These are phyloP conservation scores for Pseudorectes ferrugineus DNA, from an alignment of 2,113 vertebrate species.

Conservation along the genomic window DNA sequence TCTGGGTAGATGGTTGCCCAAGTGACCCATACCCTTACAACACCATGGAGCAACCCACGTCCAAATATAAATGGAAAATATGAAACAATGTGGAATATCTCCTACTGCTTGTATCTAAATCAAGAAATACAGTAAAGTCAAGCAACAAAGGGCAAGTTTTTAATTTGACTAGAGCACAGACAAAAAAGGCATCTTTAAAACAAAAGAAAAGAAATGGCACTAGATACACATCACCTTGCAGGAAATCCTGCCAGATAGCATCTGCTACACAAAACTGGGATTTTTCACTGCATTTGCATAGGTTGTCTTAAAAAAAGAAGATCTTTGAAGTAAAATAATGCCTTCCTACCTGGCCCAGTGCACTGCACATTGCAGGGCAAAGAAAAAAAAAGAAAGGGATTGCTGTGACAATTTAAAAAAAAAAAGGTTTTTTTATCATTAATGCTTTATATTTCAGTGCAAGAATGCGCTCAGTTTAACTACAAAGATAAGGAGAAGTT, in stretches of 20 bases:
- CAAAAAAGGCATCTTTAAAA: background rate
- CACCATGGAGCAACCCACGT: background rate
- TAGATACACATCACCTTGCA: conserved; percentile 4
- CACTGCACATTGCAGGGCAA: background rate
- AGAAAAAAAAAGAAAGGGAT: background rate
- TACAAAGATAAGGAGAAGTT: conserved; percentile 52
- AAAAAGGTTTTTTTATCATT: background rate
- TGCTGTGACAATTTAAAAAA: background rate
- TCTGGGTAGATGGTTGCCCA: background rate
- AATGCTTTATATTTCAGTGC: background rate
- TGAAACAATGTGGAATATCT: background rate
- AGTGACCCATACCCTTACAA: background rate
- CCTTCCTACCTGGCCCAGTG: background rate
- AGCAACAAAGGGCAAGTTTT: background rate
- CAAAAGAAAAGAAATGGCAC: background rate
- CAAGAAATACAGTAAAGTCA: background rate
- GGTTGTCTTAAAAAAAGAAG: background rate
- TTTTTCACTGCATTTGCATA: conserved; percentile 42
- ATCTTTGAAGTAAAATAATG: background rate
- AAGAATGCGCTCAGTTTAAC: background rate
- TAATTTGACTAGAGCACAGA: background rate
- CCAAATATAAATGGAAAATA: background rate
- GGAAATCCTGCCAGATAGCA: conserved; percentile 56
- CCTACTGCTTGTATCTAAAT: background rate
- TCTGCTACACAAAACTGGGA: conserved; percentile 22